phyloP scores from a whole-genome alignment of 2,888 invertebrate genomes.

The Morpho achilles region DNA sequence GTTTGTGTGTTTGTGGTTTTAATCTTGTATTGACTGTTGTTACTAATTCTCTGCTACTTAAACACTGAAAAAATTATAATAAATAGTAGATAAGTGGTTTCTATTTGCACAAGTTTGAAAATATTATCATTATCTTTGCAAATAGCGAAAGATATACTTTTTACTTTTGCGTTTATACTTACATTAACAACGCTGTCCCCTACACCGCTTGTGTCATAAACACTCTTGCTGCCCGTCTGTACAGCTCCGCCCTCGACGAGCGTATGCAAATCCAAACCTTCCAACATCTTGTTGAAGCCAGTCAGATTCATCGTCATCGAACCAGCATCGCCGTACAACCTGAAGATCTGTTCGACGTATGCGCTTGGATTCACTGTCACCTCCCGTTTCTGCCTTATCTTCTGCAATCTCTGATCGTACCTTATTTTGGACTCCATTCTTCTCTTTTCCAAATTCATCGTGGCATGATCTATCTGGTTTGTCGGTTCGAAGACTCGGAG shows the following conservation, averaged over 20 bases:
- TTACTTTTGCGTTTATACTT: slow-evolving; percentile 36
- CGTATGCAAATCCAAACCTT: slow-evolving; percentile 77
- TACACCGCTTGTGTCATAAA: slow-evolving; percentile 40
- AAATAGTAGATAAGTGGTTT: not conserved
- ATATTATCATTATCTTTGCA: too few species aligned
- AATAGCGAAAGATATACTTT: too few species aligned
- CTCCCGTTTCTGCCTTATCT: slow-evolving; percentile 45
- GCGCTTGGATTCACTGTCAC: slow-evolving; percentile 68
- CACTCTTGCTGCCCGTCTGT: slow-evolving; percentile 42
- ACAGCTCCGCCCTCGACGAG: slow-evolving; percentile 64
- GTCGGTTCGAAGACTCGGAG: slow-evolving; percentile 40
- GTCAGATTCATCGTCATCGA: slow-evolving; percentile 81
- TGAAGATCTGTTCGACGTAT: slow-evolving; percentile 84
- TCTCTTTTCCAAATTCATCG: slow-evolving; percentile 44
- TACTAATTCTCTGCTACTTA: slow-evolving; percentile 67
- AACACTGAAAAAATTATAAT: slow-evolving; percentile 55
- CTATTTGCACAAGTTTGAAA: not conserved
- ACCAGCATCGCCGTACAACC: slow-evolving; percentile 81
- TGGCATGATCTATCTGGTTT: slow-evolving; percentile 30
- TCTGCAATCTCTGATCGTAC: slow-evolving; percentile 52
- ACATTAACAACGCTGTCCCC: slow-evolving; percentile 66
- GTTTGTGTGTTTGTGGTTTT: slow-evolving; percentile 43
- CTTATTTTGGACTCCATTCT: slow-evolving; percentile 33
- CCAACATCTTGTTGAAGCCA: slow-evolving; percentile 84
- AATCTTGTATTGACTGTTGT: slow-evolving; percentile 60